Evolutionary conservation across 2,113 vertebrate species (phyloP).

Genomic region (Elachura formosa): DNA sequence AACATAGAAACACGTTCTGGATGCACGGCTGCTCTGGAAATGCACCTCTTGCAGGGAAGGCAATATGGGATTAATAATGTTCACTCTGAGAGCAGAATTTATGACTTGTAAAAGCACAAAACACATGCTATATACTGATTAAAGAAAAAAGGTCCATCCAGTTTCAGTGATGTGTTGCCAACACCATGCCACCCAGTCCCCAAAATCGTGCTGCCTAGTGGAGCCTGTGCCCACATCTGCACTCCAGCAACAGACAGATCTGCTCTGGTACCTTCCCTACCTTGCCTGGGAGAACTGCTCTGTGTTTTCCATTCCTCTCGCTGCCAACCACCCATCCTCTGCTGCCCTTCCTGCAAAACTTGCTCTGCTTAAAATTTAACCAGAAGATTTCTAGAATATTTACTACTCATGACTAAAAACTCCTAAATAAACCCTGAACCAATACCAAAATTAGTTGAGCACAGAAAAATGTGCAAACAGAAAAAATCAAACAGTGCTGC

Average conservation of each 20-base stretch:
- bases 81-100: background rate
- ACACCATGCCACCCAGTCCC: background rate
- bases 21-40: background rate
- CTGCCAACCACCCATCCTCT: background rate
- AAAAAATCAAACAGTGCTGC: background rate
- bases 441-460: background rate
- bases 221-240: background rate
- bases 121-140: background rate
- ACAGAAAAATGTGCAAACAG: background rate
- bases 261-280: background rate
- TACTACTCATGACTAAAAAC: background rate
- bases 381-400: background rate
- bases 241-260: background rate
- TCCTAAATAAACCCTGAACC: background rate
- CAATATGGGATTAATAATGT: background rate
- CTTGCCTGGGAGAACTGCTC: background rate
- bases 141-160: background rate
- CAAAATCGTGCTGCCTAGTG: conserved; percentile 56
- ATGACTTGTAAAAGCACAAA: background rate
- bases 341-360: background rate
- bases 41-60: background rate
- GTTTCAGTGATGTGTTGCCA: background rate
- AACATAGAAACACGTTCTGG: background rate
- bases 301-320: background rate
- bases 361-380: background rate